These are phyloP conservation scores for Lepidurus packardi DNA, from an alignment of 1,140 invertebrate species.

Conservation along the genomic window DNA sequence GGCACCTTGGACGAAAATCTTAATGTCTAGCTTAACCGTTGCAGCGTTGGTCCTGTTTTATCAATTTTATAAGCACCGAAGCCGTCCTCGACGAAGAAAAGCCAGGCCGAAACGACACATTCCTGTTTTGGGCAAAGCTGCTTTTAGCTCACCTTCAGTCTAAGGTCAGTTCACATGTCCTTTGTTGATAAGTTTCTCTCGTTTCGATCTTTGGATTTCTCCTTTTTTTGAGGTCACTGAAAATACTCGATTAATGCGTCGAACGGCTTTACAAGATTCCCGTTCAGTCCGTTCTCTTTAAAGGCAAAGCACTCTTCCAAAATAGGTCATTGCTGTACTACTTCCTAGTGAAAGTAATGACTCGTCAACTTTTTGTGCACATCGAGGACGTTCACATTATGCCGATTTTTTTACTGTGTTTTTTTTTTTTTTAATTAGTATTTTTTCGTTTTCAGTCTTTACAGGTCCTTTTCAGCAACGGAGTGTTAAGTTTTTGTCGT, in stretches of 20 bases:
- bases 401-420: neutral
- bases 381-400: neutral
- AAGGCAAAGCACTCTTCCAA: neutral
- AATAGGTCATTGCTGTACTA: neutral
- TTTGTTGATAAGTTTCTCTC: no score
- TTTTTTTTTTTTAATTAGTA: neutral
- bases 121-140: neutral
- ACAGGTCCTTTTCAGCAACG: neutral
- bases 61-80: constrained; percentile 33
- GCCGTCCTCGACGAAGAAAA: constrained; percentile 29
- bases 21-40: constrained; percentile 13
- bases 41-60: constrained; percentile 31
- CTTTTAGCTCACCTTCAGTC: neutral
- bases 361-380: neutral
- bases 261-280: no score
- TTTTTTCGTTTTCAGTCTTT: neutral
- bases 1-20: constrained; percentile 25
- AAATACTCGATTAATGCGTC: no score
- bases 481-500: neutral
- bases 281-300: no score
- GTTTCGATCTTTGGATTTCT: no score
- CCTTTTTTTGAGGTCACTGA: no score
- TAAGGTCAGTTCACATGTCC: neutral
- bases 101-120: neutral
- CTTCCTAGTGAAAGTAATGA: constrained; percentile 16